These are phyloP conservation scores for Pammene aurita DNA, from an alignment of 2,888 invertebrate species.

Conservation along the genomic window DNA sequence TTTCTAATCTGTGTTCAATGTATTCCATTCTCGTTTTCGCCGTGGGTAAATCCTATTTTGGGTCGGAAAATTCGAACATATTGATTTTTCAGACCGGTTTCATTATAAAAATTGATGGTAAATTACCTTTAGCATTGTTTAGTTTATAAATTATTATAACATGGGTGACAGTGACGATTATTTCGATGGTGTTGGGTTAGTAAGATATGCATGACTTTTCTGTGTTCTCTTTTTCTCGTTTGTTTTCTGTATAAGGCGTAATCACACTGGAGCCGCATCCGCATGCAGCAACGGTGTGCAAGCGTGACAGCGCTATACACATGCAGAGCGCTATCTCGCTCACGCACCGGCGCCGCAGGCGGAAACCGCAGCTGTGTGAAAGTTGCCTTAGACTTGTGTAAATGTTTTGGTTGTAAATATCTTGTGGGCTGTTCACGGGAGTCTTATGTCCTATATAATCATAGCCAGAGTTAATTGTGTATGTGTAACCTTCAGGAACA, in stretches of 20 bases:
- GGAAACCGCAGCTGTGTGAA: no score
- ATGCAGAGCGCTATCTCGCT: no score
- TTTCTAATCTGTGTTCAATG: constrained; percentile 17
- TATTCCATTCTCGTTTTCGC: constrained; percentile 16
- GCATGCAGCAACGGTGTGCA: no score
- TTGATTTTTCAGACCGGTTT: constrained; percentile 22
- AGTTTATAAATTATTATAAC: constrained; percentile 46
- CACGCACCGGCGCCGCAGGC: no score
- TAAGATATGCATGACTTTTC: constrained; percentile 55
- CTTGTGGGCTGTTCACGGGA: background rate
- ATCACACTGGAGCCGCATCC: no score
- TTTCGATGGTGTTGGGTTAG: constrained; percentile 81
- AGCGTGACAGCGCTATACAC: no score
- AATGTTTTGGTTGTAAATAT: background rate
- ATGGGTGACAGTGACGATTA: constrained; percentile 78
- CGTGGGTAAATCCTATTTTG: constrained; percentile 15
- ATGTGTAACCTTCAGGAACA: constrained; percentile 11
- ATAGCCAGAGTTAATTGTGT: background rate
- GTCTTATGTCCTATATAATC: background rate
- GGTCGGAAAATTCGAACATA: constrained; percentile 18
- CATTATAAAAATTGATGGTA: constrained; percentile 40
- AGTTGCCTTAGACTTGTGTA: constrained; percentile 28
- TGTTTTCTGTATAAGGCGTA: constrained; percentile 20
- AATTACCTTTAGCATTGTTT: constrained; percentile 33
- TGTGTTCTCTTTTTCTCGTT: constrained; percentile 39